Conservation (phyloP, 2,113 vertebrate species). For the Pygoscelis antarcticus region DNA sequence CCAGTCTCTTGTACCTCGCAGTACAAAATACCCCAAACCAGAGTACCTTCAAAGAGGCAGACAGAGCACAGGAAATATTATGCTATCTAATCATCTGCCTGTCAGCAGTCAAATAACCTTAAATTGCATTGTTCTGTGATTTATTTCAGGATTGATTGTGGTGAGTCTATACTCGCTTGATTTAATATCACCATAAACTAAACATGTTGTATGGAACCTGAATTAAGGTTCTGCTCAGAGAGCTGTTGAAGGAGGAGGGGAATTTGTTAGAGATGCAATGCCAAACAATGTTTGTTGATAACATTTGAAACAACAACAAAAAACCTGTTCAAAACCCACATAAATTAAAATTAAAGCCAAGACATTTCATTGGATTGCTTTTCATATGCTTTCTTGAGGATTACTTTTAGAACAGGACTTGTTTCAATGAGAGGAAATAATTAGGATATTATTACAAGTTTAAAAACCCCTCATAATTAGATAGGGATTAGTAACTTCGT, state of each 20-base stretch:
- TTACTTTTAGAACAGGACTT: slow-evolving; percentile 42
- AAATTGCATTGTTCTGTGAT: slow-evolving; percentile 69
- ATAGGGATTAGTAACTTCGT: slow-evolving; percentile 63
- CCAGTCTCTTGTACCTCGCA: neutral
- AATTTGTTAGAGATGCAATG: neutral
- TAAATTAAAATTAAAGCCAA: slow-evolving; percentile 42
- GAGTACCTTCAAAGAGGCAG: slow-evolving; percentile 40
- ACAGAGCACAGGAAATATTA: slow-evolving; percentile 36
- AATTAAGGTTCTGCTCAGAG: slow-evolving; percentile 58
- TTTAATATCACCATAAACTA: slow-evolving; percentile 53
- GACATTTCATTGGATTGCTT: slow-evolving; percentile 34
- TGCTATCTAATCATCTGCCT: slow-evolving; percentile 57
- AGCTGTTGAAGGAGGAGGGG: neutral
- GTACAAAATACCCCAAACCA: neutral
- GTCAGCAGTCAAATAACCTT: slow-evolving; percentile 69
- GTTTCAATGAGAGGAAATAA: slow-evolving; percentile 50
- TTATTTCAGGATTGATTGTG: slow-evolving; percentile 50
- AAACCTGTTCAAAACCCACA: neutral
- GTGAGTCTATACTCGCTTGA: slow-evolving; percentile 24
- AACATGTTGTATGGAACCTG: neutral
- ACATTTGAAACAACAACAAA: neutral
- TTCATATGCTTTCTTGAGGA: slow-evolving; percentile 20
- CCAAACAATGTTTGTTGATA: slow-evolving; percentile 4
- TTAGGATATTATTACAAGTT: slow-evolving; percentile 61
- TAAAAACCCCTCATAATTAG: slow-evolving; percentile 41